phyloP scores from a whole-genome alignment of 35 echinoderm and acorn worm species.

The Apostichopus californicus region DNA sequence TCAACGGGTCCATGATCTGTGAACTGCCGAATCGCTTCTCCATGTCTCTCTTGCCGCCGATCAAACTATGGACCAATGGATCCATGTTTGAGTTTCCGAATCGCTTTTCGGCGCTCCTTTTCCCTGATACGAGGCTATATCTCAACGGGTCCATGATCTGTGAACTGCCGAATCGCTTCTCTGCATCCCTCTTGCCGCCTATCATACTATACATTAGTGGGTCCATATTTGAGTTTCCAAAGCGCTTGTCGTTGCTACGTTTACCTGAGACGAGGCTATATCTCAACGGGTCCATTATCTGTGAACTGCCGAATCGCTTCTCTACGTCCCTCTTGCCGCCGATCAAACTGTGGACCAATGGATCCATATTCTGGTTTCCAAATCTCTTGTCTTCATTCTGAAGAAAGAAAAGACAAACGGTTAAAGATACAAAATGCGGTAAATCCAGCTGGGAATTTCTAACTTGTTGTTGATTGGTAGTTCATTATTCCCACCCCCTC shows the following conservation, averaged over 20 bases:
- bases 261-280: not conserved
- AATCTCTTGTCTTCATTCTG: conserved; percentile 1
- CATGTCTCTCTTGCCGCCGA: not conserved
- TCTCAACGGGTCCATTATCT: not conserved
- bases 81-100: too few relatives aligned
- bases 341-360: not conserved
- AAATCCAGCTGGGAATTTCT: too few relatives aligned
- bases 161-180: not conserved
- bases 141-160: not conserved
- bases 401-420: too few relatives aligned
- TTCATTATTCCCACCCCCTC: too few relatives aligned
- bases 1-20: not conserved
- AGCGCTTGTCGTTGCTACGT: not conserved
- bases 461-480: too few relatives aligned
- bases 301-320: not conserved
- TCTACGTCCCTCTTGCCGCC: not conserved
- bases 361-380: not conserved
- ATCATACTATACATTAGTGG: not conserved
- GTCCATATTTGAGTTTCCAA: not conserved
- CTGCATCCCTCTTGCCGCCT: not conserved
- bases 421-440: too few relatives aligned
- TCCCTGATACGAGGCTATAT: not conserved
- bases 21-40: not conserved
- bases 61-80: not conserved
- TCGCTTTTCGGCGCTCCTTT: not conserved